Evolutionary conservation across 2,113 vertebrate species (phyloP).

Genomic region (Rostratula benghalensis): DNA sequence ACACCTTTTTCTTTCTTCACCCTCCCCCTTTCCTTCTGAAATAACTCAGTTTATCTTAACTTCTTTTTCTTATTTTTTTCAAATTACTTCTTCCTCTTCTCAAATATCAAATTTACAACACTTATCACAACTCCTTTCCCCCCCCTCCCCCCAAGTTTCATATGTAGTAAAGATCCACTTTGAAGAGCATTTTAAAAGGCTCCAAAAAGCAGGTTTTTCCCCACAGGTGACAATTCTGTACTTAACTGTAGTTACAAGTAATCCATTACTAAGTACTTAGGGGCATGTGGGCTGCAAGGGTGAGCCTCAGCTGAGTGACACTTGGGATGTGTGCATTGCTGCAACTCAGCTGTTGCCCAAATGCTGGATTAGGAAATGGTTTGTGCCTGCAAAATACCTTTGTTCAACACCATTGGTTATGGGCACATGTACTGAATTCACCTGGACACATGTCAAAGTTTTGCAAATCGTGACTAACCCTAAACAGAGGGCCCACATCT

Average conservation of each 20-base stretch:
- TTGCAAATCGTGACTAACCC: neutral
- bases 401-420: fast-evolving
- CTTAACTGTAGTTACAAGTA: neutral
- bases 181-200: neutral
- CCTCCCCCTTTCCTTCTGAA: neutral
- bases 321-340: neutral
- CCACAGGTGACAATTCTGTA: neutral
- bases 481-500: neutral
- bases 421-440: neutral
- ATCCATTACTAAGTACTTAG: neutral
- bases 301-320: neutral
- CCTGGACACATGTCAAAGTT: neutral
- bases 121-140: neutral
- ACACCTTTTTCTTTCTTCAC: neutral
- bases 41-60: neutral
- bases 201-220: neutral
- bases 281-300: neutral
- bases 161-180: neutral
- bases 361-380: neutral
- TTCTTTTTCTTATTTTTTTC: neutral
- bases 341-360: neutral
- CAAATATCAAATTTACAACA: neutral
- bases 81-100: neutral
- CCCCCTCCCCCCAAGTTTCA: neutral
- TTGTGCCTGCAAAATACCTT: neutral